A percentile compares a stretch with the other conserved stretches of the same genome.
Evolutionary conservation across 2,113 vertebrate species (phyloP).

Genomic region (Platanista minor): DNA sequence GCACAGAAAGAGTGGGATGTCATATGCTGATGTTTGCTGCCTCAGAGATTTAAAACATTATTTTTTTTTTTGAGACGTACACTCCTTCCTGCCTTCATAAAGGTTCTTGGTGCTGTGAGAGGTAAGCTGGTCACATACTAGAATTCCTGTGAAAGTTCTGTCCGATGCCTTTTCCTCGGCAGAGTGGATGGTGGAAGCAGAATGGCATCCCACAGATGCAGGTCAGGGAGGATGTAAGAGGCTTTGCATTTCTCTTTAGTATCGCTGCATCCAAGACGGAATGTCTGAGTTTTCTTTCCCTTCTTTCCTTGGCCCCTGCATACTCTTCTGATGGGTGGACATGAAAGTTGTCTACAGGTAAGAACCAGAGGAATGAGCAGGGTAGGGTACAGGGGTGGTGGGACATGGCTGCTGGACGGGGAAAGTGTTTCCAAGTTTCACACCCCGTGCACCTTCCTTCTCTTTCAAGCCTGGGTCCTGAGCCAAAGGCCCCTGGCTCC

Average conservation of each 20-base stretch:
- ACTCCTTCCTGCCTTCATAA: neutral
- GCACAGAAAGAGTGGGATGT: neutral
- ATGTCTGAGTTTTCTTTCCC: conserved; percentile 70
- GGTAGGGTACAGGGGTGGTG: neutral
- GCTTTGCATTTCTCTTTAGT: conserved; percentile 31
- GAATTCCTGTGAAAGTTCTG: neutral
- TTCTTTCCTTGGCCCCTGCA: conserved; percentile 34
- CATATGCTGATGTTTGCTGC: neutral
- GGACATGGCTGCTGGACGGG: neutral
- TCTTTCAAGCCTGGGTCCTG: neutral
- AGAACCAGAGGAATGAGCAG: conserved; percentile 40
- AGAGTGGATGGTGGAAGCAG: neutral
- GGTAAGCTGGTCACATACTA: neutral
- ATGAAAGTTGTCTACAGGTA: conserved; percentile 60
- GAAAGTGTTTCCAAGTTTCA: neutral
- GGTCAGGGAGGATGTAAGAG: neutral
- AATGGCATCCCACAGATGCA: neutral
- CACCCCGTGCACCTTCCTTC: neutral
- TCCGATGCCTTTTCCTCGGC: neutral
- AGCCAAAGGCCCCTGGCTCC: neutral
- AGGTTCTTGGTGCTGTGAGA: neutral
- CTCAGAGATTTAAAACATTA: neutral
- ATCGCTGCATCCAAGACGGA: neutral
- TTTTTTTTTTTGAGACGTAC: neutral
- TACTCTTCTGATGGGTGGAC: conserved; percentile 65